phyloP scores from a whole-genome alignment of 2,113 vertebrate genomes.

The Cervus canadensis region DNA sequence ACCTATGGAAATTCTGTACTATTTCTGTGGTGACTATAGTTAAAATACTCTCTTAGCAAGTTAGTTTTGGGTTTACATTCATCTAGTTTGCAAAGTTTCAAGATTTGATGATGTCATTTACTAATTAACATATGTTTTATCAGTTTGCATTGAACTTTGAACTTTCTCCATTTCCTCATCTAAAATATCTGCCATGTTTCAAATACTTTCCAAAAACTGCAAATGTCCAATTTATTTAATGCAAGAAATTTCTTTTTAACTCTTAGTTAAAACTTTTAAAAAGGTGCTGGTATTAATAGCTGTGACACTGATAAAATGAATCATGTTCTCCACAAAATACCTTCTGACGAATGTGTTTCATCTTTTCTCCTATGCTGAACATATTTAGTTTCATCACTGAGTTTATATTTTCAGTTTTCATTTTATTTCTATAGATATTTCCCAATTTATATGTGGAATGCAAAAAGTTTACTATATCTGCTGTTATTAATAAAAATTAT shows the following conservation, averaged over 20 bases:
- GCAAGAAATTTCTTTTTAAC: neutral
- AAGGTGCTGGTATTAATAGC: neutral
- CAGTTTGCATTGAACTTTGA: neutral
- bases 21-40: neutral
- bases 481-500: constrained; percentile 1
- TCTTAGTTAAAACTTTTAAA: neutral
- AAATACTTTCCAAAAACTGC: neutral
- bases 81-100: neutral
- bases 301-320: neutral
- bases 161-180: neutral
- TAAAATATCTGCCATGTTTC: neutral
- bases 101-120: neutral
- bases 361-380: neutral
- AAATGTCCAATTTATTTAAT: neutral
- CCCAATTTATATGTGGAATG: neutral
- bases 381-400: neutral
- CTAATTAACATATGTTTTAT: neutral
- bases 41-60: neutral
- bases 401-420: neutral
- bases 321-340: neutral
- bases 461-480: neutral
- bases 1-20: neutral
- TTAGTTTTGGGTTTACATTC: neutral
- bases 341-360: neutral
- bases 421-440: neutral